Conservation (phyloP, 2,888 invertebrate genomes). For the Rugalucina vietnamica region DNA sequence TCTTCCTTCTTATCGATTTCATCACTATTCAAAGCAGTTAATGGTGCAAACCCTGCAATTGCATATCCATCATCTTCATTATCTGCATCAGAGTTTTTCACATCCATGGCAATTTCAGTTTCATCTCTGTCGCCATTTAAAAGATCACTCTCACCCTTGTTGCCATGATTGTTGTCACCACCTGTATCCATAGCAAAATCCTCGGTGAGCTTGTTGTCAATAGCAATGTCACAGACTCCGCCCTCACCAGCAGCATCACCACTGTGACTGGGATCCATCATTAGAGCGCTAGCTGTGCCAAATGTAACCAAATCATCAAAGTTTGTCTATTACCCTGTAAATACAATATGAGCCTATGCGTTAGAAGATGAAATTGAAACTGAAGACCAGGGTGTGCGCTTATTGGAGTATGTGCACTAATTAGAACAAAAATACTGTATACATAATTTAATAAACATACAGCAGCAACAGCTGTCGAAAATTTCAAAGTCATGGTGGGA, state of each 20-base stretch:
- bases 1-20: background rate
- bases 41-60: background rate
- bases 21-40: background rate
- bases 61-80: background rate
- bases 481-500: no score
- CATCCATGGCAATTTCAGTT: background rate
- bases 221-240: background rate
- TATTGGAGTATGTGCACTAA: no score
- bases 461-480: no score
- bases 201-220: background rate
- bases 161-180: background rate
- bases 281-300: no score
- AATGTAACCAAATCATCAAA: no score
- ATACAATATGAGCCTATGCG: no score
- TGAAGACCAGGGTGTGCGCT: no score
- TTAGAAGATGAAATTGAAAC: no score
- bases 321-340: no score
- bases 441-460: no score
- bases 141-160: background rate
- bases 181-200: background rate
- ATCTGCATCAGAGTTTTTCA: background rate
- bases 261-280: slow-evolving; percentile 6
- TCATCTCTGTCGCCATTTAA: background rate
- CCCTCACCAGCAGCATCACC: background rate
- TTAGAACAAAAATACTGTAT: no score